Evolutionary conservation across 2,113 vertebrate genomes (phyloP), one percentile per base, ranked within the genome.

Genomic region (Casuarius casuarius): DNA sequence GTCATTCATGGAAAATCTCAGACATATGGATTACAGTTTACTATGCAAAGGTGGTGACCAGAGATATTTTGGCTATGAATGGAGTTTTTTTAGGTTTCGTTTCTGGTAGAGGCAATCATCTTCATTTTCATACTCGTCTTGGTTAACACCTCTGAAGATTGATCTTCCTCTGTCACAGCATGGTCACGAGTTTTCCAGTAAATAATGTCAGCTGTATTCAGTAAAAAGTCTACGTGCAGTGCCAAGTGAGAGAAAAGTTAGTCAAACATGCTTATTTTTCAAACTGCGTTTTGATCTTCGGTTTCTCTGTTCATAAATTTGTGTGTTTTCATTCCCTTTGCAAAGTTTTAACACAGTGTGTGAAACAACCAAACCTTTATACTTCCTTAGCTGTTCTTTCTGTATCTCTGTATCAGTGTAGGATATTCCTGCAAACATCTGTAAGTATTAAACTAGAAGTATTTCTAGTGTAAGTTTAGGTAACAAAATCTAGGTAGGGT

Each of bases 181-280:
- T 6, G 33, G 44, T 86, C 5, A 0, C 4, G 58, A 40, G 26
- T 29, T 82, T 79, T 56, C 12, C 46, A 44, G 73, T 51, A 10
- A 59, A 4, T 12, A 31, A 10, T 0, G 33, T 58, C 46, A 63
- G 1, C 20, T 19, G 7, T 16, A 21, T 10, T 78, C 62, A 38
- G 31, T 15, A 16, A 54, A 28, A 84, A 22, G 7, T 10, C 23
- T 18, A 0, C 0, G 3, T 10, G 33, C 10, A 6, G 9, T 54
- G 38, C 38, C 23, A 16, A 9, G 29, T 7, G 46, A 84, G n/a
- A 62, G 22, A 49, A 12, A 25, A 33, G 13, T 51, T 16, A 51
- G 31, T 10, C 42, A 67, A 59, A 49, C 5, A 2, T 5, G 6
- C 18, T 73, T 52, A 10, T 7, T 9, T 10, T 71, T 62, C 78